Base-by-base conservation (phyloP, 2,113 vertebrate genomes). In the Elephantulus edwardii region DNA sequence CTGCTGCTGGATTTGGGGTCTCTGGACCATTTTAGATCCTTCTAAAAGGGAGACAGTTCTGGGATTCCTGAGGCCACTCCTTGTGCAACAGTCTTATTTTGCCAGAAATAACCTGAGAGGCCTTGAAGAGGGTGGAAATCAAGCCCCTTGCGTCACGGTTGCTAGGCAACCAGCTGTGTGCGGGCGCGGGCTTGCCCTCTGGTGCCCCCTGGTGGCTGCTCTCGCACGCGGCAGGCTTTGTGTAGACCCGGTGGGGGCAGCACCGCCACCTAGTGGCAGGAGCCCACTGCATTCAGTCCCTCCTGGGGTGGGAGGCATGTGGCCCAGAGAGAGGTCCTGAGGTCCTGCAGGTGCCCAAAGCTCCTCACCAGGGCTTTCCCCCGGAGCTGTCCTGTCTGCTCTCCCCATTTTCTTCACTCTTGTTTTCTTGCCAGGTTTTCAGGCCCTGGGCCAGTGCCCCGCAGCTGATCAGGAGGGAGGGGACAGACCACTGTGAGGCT, bases 61-160 rank as follows among this genome's bases (percentile, higher is more conserved):
- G 88, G 91, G 88, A 95, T 92, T 96, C 93, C 93, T 90, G 93
- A 96, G 91, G 80, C 94, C 93, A 91, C 91, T 91, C 91, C 94
- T 91, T 93, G 92, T 86, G 88, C 95, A 91, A 92, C 62, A 88
- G 88, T 84, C 66, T 60, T n/a, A 74, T 93, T 90, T 58, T 72
- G 60, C 96, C 90, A 95, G 91, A 95, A 96, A 95, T 96, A 95
- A 93, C 89, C 93, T 83, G 90, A 60, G 88, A 94, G 88, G 88
- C 95, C 93, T 88, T 26, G 54, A 79, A 54, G 80, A 89, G 86
- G 82, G 93, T 93, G 62, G 40, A 40, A 93, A 84, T 54, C 14
- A 81, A 84, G 56, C 77, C 46, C 26, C 0, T 40, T 95, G 83
- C 94, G 82, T 95, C 94, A 93, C 30, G 33, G 96, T 95, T 95